Evolutionary conservation across 2,797 vertebrate species (phyloP).

Genomic region (Buphagus erythrorhynchus): DNA sequence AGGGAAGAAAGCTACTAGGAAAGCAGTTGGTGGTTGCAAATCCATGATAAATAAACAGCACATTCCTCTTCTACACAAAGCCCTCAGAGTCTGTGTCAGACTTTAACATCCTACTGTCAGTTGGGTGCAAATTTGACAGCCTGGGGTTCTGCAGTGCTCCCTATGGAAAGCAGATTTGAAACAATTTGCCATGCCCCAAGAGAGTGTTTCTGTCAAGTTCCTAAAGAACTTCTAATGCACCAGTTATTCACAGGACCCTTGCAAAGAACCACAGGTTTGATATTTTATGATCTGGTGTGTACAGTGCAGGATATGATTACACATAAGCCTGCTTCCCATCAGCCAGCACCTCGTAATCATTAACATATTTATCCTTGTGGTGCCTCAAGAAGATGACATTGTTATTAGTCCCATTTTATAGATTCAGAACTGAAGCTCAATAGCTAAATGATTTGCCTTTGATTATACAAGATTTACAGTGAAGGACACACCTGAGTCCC

Average conservation of each 20-base stretch:
- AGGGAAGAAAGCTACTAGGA: constrained; percentile 34
- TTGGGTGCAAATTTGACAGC: constrained; percentile 29
- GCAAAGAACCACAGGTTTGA: not conserved
- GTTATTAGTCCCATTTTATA: constrained; percentile 44
- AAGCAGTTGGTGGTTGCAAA: constrained; percentile 49
- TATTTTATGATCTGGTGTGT: constrained; percentile 41
- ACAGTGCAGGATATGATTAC: constrained; percentile 57
- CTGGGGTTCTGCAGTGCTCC: not conserved
- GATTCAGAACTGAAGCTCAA: constrained; percentile 38
- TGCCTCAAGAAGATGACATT: constrained; percentile 59
- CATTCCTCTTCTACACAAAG: constrained; percentile 39
- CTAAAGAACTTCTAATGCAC: not conserved
- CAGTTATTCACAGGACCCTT: constrained; percentile 18
- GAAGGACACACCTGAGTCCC: not conserved
- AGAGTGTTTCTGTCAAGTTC: not conserved
- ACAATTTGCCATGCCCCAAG: not conserved
- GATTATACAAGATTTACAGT: not conserved
- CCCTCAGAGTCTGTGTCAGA: constrained; percentile 21
- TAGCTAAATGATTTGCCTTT: not conserved
- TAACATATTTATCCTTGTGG: constrained; percentile 46
- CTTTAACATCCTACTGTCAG: constrained; percentile 18
- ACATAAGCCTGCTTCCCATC: constrained; percentile 54
- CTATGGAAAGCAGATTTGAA: not conserved
- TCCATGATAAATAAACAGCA: constrained; percentile 58
- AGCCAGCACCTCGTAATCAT: constrained; percentile 32